Base-by-base conservation (phyloP, 1,140 invertebrate species). In the Nebria ingens region DNA sequence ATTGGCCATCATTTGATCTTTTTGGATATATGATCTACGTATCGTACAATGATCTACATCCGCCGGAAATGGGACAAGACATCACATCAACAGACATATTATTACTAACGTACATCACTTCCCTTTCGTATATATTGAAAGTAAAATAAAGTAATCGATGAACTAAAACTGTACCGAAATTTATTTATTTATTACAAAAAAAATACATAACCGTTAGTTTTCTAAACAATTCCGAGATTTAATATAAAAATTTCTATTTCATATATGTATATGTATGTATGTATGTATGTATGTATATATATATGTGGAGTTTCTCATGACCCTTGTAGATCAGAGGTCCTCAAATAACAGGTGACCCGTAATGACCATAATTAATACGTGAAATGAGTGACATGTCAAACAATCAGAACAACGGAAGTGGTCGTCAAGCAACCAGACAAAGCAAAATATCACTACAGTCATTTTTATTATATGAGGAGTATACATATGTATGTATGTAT, bases 341-440 rank as follows among this genome's bases (percentile, higher is more conserved):
- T 57, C 53, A 56, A 53, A 56, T n/a, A 56, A 58, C 56, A 55
- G 54, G 15, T 61, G 59, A 61, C 57, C 59, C 50, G 21, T 58
- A 61, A 61, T 58, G 40, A 58, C 57, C 54, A 58, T 60, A 58
- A 60, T 61, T 61, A 61, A 61, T 61, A 58, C 21, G 55, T 58
- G 40, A 56, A 61, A 58, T 56, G 54, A 56, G 55, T 56, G 54
- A 58, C 53, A 52, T 51, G 19, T 15, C 45, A 40, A 58, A 57
- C 56, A 57, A 57, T 57, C 45, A 21, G 56, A 17, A 45, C 40
- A 17, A 29, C 56, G 56, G 56, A 57, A 57, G 56, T 54, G 13
- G 55, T 19, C 25, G 42, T 45, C 40, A 45, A 19, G 19, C 51
- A 52, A 52, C 51, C 19, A 21, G 12, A 52, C 19, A 52, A 25